phyloP scores from a whole-genome alignment of 2,888 invertebrate genomes.

The Perithous albicinctus region DNA sequence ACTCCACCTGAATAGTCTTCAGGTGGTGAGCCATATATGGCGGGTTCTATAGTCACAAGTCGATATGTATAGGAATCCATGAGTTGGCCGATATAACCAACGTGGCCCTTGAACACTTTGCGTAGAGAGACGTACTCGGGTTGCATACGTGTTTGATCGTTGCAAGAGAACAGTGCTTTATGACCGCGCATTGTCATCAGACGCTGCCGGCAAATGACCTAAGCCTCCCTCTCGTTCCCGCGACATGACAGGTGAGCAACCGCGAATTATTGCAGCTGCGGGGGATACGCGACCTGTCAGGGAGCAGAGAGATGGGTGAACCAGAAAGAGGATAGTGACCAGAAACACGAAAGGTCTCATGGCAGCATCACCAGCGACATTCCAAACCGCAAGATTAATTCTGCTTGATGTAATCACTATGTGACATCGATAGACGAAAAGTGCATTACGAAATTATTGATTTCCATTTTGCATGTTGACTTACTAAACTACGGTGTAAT shows the following conservation, averaged over 20 bases:
- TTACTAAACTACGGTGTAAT: too few relatives aligned
- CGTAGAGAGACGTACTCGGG: slow-evolving; percentile 58
- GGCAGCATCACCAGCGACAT: slow-evolving; percentile 7
- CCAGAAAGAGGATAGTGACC: slow-evolving; percentile 16
- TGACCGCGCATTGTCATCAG: slow-evolving; percentile 76
- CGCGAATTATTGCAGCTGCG: slow-evolving; percentile 71
- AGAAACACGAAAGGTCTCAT: slow-evolving; percentile 14
- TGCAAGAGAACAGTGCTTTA: slow-evolving; percentile 69
- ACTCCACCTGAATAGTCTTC: slow-evolving; percentile 7
- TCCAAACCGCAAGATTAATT: slow-evolving; percentile 36
- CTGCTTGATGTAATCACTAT: neutral
- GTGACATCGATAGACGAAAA: neutral
- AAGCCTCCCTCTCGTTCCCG: slow-evolving; percentile 55
- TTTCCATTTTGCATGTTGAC: too few relatives aligned
- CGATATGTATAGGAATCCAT: neutral
- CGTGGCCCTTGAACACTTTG: slow-evolving; percentile 71
- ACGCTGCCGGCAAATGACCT: slow-evolving; percentile 74
- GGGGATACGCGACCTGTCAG: neutral
- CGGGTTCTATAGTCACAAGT: neutral
- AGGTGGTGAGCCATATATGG: neutral
- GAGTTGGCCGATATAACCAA: slow-evolving; percentile 38
- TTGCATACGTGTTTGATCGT: slow-evolving; percentile 14
- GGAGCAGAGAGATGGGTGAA: neutral
- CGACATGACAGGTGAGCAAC: slow-evolving; percentile 72
- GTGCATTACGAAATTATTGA: neutral